Base-by-base conservation (phyloP, 2,888 invertebrate species). In the Lepidocyrtoides sp. region DNA sequence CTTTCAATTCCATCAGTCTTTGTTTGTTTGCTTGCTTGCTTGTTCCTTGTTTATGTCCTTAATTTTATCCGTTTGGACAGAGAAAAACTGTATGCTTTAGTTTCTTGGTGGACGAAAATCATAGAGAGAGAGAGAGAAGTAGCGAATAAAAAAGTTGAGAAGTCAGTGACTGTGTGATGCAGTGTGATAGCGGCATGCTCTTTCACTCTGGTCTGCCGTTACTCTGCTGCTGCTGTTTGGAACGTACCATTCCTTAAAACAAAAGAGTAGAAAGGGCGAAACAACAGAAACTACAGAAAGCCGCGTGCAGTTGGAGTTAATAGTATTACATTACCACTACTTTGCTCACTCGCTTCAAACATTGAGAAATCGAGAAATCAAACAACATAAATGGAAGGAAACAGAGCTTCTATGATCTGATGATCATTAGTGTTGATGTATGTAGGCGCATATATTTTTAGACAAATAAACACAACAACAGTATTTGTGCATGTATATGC, bases 251-350 rank as follows among this genome's bases (percentile, higher is more conserved):
- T n/a, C n/a, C n/a, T 60, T 60, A 60, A 20, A 60, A 60, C 26
- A 60, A 8, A 26, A 23, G n/a, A 60, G 60, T 26, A 60, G 60
- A 8, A 8, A 5, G n/a, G n/a, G 54, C 7, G 10, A 60, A 12
- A 3, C 26, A 17, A 17, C 17, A 29, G n/a, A 66, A 66, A 14
- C 60, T 7, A 57, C 17, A 57, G 57, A 57, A 57, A 60, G 63
- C 51, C 66, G 82, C 41, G 41, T 83, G 17, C 36, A 72, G 69
- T 51, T 54, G 5, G 26, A 14, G 26, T 63, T 29, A 29, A 32
- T n/a, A 29, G 32, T 69, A 84, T 72, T 72, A 84, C 29, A 29
- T 51, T 60, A 60, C 51, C 51, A 66, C 84, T 75, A 36, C 63
- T 32, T 79, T 87, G n/a, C n/a, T n/a, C n/a, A n/a, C 86, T 26